Conservation (phyloP, 1,140 invertebrate species). For the Agraylea sexmaculata region DNA sequence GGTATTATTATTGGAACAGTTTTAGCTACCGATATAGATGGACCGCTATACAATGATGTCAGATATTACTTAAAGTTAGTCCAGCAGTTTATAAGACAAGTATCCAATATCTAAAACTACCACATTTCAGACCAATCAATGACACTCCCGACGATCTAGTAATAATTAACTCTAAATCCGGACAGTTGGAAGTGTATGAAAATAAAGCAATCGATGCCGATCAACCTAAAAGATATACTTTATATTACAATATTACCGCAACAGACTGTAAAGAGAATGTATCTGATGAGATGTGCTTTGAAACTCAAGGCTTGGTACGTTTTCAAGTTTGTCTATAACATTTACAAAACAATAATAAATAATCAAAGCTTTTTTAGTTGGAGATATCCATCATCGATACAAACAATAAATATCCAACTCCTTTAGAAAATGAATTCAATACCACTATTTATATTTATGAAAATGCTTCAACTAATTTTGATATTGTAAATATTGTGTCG, state of each 20-base stretch:
- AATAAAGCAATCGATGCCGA: slow-evolving; percentile 39
- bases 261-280: slow-evolving; percentile 31
- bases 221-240: slow-evolving; percentile 25
- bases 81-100: not conserved
- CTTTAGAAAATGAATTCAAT: slow-evolving; percentile 23
- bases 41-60: slow-evolving; percentile 38
- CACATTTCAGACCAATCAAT: slow-evolving; percentile 25
- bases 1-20: slow-evolving; percentile 36
- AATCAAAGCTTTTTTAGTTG: slow-evolving; percentile 30
- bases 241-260: slow-evolving; percentile 36
- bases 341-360: not conserved
- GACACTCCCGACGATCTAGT: slow-evolving; percentile 31
- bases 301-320: slow-evolving; percentile 29
- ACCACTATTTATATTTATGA: slow-evolving; percentile 28
- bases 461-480: slow-evolving; percentile 26
- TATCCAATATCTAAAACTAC: not conserved
- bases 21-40: slow-evolving; percentile 42
- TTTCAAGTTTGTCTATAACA: not conserved
- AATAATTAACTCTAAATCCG: slow-evolving; percentile 30
- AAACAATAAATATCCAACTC: slow-evolving; percentile 36
- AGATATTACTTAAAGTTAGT: slow-evolving; percentile 25
- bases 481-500: slow-evolving; percentile 28
- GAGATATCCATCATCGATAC: slow-evolving; percentile 38
- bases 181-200: slow-evolving; percentile 31
- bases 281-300: slow-evolving; percentile 24